Base-by-base conservation (phyloP, 2,888 invertebrate species). In the Noctuana brunneofusca region DNA sequence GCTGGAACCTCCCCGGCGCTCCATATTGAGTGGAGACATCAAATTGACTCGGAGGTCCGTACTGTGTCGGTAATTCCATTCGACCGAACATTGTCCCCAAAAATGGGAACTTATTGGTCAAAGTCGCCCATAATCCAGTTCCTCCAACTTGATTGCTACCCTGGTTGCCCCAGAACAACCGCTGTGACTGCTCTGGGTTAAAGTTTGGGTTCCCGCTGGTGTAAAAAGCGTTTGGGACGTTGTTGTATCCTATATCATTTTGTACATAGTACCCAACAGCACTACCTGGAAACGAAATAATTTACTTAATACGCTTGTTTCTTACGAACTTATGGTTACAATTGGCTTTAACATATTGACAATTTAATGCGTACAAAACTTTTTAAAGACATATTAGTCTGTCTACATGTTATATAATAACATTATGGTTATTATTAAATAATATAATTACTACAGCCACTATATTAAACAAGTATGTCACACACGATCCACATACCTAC, bases 81-180 rank as follows among this genome's bases (percentile, higher is more conserved):
- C 85, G 81, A 18, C 90, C 90, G 66, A 91, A 91, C 87, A 89
- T 88, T 58, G 75, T 84, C 57, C 81, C 82, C 59, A 91, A 69
- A 67, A 90, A 79, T 0, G 91, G 91, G 69, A 89, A 91, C 66
- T 91, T 91, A 69, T 90, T 89, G 14, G 89, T 89, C 59, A 91
- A 70, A 46, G 80, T 79, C 9, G 85, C 80, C 91, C 91, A 91
- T 58, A 81, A 66, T 52, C 89, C 90, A 3, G 85, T 84, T 22
- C 89, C 89, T 27, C 91, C 91, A 22, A 91, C 91, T 76, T 88
- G 87, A 68, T 90, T 91, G 65, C 78, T 79, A 30, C 91, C 91
- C 59, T 84, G 82, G 65, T 71, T 81, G 32, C 88, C 77, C 85
- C 87, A 91, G 70, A 91, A 90, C 6, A 91, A 73, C 3, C 86